Evolutionary conservation across 37 sponge, comb jelly and placozoan species (phyloP).

Genomic region (Bolinopsis microptera): DNA sequence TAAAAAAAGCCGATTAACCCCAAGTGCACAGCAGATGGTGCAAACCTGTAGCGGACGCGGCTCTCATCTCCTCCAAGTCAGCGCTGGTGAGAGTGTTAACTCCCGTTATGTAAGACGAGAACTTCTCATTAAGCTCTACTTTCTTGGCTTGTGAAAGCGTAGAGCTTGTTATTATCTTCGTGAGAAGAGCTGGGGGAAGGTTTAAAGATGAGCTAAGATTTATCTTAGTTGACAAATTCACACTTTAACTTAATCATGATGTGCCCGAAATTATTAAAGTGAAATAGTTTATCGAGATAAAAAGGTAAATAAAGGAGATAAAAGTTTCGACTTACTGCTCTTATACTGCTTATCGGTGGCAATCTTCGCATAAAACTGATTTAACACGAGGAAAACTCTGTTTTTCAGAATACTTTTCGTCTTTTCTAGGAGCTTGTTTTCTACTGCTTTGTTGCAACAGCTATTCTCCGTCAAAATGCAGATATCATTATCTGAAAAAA

Average conservation of each 20-base stretch:
- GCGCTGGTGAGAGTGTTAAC: not conserved
- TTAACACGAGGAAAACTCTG: constrained; percentile 15
- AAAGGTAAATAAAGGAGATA: no score
- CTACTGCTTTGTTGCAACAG: constrained; percentile 19
- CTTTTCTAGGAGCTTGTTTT: constrained; percentile 4
- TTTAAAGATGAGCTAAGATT: not conserved
- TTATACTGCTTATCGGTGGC: not conserved
- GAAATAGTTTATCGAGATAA: no score
- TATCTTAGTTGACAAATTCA: no score
- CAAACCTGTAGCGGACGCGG: constrained; percentile 30
- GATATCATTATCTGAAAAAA: not conserved
- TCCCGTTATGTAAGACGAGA: not conserved
- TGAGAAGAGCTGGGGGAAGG: constrained; percentile 8
- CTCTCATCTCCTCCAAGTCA: not conserved
- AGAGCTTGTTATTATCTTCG: not conserved
- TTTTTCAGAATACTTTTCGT: not conserved
- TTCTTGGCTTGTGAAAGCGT: not conserved
- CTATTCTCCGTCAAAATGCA: not conserved
- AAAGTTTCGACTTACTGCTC: not conserved
- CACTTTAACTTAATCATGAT: no score
- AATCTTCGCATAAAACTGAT: not conserved
- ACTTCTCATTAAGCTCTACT: not conserved
- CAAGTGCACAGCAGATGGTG: no score
- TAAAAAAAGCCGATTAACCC: no score
- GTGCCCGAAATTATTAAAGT: no score